These are phyloP conservation scores for Papilio protenor DNA, from an alignment of 2,888 invertebrate species.

Conservation along the genomic window DNA sequence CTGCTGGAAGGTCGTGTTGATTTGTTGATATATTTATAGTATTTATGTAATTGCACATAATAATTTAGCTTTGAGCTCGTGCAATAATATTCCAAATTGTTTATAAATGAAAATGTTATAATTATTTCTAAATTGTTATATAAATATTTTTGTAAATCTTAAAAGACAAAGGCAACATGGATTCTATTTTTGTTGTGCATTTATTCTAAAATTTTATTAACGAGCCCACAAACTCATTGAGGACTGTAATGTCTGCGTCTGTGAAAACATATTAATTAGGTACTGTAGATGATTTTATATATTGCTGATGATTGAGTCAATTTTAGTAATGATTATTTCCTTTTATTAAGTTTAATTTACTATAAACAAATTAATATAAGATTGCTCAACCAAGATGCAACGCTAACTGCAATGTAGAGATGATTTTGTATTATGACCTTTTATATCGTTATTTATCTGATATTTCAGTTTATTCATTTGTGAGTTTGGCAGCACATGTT, in stretches of 20 bases:
- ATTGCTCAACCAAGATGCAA: conserved; percentile 83
- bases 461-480: conserved; percentile 79
- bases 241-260: conserved; percentile 77
- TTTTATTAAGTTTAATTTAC: conserved; percentile 81
- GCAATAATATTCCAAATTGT: conserved; percentile 83
- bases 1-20: conserved; percentile 73
- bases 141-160: conserved; percentile 79
- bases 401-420: conserved; percentile 80
- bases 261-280: conserved; percentile 68
- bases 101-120: conserved; percentile 76
- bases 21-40: conserved; percentile 80
- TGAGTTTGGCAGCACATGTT: conserved; percentile 84
- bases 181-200: conserved; percentile 84
- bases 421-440: conserved; percentile 77
- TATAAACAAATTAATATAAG: conserved; percentile 78
- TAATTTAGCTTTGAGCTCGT: conserved; percentile 81
- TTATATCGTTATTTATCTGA: conserved; percentile 79
- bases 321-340: conserved; percentile 80
- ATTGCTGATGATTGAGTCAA: conserved; percentile 82
- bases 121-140: conserved; percentile 83
- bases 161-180: conserved; percentile 83
- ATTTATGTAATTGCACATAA: conserved; percentile 74
- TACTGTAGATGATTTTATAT: conserved; percentile 72
- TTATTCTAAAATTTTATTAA: conserved; percentile 80
- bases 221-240: conserved; percentile 76